phyloP scores from a whole-genome alignment of 2,888 invertebrate genomes.

The Bombyx huttoni region DNA sequence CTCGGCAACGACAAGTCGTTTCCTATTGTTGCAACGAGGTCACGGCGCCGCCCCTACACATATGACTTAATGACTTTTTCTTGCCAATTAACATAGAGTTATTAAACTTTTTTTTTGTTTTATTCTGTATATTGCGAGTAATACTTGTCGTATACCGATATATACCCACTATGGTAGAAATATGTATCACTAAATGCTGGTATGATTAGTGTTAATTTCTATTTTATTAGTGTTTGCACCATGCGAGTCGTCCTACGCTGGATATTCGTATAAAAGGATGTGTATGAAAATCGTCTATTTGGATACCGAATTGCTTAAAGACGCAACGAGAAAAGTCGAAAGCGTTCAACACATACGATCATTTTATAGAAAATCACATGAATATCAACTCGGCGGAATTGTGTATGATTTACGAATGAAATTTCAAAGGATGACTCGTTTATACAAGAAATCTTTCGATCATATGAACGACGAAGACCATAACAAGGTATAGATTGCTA shows the following conservation, averaged over 20 bases:
- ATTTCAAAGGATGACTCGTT: conserved; percentile 9
- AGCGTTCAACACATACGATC: conserved; percentile 10
- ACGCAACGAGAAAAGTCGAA: conserved; percentile 13
- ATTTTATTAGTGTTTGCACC: conserved; percentile 3
- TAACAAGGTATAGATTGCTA: conserved; percentile 1
- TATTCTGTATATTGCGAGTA: too few relatives aligned
- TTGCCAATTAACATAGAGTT: too few relatives aligned
- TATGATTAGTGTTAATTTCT: background rate
- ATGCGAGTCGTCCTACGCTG: conserved; percentile 2
- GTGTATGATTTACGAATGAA: conserved; percentile 14
- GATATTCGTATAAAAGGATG: background rate
- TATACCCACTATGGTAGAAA: too few relatives aligned
- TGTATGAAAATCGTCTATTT: conserved; percentile 5
- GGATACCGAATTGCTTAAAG: conserved; percentile 9
- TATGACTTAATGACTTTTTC: too few relatives aligned
- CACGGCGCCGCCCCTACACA: too few relatives aligned
- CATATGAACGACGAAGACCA: background rate
- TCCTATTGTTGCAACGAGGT: too few relatives aligned
- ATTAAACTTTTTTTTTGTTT: too few relatives aligned
- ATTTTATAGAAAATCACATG: background rate
- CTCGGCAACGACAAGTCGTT: too few relatives aligned
- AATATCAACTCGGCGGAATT: conserved; percentile 10
- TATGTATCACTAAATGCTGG: too few relatives aligned
- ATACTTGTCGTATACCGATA: too few relatives aligned
- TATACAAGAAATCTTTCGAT: conserved; percentile 1